phyloP scores from a whole-genome alignment of 1,140 invertebrate species.

The Cotesia chilonis region DNA sequence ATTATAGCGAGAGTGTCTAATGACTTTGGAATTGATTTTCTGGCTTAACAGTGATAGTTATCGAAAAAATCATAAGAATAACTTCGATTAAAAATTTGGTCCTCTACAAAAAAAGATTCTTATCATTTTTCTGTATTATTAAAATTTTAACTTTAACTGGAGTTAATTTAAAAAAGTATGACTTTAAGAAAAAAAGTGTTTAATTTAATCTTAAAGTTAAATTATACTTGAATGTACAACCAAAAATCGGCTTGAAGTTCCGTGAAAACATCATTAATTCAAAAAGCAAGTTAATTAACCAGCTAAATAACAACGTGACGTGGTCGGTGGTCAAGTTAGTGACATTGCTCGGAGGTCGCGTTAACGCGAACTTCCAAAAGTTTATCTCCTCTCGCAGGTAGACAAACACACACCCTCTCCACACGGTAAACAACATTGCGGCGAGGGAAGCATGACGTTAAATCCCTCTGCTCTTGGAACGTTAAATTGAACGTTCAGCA shows the following conservation, averaged over 20 bases:
- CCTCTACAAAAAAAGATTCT: no score
- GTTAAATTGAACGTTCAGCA: not conserved
- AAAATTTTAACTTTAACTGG: no score
- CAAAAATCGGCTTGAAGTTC: not conserved
- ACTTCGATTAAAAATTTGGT: no score
- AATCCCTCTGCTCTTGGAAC: constrained; percentile 21
- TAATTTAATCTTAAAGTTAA: not conserved
- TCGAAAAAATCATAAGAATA: no score
- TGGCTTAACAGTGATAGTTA: no score
- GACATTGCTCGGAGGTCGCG: constrained; percentile 24
- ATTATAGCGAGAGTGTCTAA: no score
- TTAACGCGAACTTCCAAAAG: constrained; percentile 29
- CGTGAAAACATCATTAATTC: not conserved
- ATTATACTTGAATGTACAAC: not conserved
- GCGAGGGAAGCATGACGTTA: constrained; percentile 20
- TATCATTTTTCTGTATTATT: no score
- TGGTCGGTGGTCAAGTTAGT: constrained; percentile 36
- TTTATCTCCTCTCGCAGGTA: constrained; percentile 30
- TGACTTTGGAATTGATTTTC: no score
- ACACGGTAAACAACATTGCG: constrained; percentile 10
- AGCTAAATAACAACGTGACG: constrained; percentile 34
- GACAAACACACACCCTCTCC: constrained; percentile 10
- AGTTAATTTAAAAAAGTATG: no score
- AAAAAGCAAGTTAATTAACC: constrained; percentile 30
- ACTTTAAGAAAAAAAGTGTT: no score